These are phyloP conservation scores for Bombyx huttoni DNA, from an alignment of 2,888 invertebrate species.

Conservation along the genomic window DNA sequence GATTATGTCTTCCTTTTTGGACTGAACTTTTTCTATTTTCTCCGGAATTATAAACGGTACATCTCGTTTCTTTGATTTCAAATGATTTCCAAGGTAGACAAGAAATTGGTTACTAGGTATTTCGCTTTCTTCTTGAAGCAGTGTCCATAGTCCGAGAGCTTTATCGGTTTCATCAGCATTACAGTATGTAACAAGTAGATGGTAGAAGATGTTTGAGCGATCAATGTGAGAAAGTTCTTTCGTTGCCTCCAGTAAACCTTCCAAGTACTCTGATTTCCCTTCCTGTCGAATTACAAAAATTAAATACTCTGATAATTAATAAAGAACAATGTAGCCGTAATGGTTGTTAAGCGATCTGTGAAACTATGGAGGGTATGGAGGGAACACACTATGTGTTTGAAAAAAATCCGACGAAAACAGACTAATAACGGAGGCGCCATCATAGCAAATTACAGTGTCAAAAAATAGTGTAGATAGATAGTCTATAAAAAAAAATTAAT, in stretches of 20 bases:
- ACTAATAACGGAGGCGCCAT: too few species aligned
- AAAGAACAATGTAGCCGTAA: too few species aligned
- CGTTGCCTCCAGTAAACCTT: conserved; percentile 84
- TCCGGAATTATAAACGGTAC: conserved; percentile 82
- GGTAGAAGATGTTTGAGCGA: conserved; percentile 81
- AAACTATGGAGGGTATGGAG: too few species aligned
- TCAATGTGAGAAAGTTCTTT: conserved; percentile 82
- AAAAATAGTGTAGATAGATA: too few species aligned
- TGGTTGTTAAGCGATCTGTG: too few species aligned
- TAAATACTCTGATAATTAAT: background rate
- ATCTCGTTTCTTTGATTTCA: conserved; percentile 73
- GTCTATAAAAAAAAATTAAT: too few species aligned
- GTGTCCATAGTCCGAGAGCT: conserved; percentile 84
- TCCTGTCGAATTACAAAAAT: conserved; percentile 40
- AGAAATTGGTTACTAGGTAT: conserved; percentile 80
- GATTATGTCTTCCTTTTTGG: conserved; percentile 5
- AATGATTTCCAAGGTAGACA: conserved; percentile 73
- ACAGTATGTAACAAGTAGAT: conserved; percentile 81
- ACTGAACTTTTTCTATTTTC: conserved; percentile 7
- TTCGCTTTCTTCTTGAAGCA: conserved; percentile 87
- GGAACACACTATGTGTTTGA: too few species aligned
- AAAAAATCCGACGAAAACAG: too few species aligned
- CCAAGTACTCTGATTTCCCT: conserved; percentile 77
- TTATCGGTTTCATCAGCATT: conserved; percentile 80
- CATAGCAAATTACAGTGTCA: too few species aligned